Conservation (phyloP, 2,888 invertebrate genomes). For the Eristalis arbustorum region DNA sequence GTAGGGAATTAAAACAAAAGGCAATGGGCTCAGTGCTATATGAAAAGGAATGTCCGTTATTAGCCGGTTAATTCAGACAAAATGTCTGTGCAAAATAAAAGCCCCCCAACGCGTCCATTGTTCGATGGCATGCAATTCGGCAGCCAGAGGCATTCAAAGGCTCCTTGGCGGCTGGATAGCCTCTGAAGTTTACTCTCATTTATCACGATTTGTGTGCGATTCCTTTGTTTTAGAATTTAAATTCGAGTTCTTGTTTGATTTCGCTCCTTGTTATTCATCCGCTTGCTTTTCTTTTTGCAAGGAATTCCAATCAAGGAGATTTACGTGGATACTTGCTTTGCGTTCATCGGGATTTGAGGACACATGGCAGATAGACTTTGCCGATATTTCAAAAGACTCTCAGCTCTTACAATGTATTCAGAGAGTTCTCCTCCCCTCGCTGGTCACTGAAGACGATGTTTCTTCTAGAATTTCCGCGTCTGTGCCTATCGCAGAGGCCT, state of each 20-base stretch:
- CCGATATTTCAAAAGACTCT: background rate
- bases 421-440: background rate
- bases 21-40: slow-evolving; percentile 16
- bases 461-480: background rate
- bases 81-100: slow-evolving; percentile 60
- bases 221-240: slow-evolving; percentile 46
- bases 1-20: slow-evolving; percentile 46
- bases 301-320: background rate
- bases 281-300: background rate
- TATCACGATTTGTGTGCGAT: slow-evolving; percentile 30
- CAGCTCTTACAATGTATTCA: too few relatives aligned
- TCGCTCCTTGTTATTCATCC: background rate
- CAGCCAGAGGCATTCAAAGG: slow-evolving; percentile 34
- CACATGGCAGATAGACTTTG: background rate
- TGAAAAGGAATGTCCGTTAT: slow-evolving; percentile 52
- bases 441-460: background rate
- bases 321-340: background rate
- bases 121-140: background rate
- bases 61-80: slow-evolving; percentile 65
- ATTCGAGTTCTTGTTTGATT: slow-evolving; percentile 27
- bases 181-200: slow-evolving; percentile 46
- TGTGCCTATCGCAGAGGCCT: background rate
- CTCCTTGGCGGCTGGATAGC: slow-evolving; percentile 50
- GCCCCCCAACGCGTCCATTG: slow-evolving; percentile 45
- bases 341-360: background rate